phyloP scores from a whole-genome alignment of 2,888 invertebrate genomes.

The Trichogramma dendrolimi region DNA sequence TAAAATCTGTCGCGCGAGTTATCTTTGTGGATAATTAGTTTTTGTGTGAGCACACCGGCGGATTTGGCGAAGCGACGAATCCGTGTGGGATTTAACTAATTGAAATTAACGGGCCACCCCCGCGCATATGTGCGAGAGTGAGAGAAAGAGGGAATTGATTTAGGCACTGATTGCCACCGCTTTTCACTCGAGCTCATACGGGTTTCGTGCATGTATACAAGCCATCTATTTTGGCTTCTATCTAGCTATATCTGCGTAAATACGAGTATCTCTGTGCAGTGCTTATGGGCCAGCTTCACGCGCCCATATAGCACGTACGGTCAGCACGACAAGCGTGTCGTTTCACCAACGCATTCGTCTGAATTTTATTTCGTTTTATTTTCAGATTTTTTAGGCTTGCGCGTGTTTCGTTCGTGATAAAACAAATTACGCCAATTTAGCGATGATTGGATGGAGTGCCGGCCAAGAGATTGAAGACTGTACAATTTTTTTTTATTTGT shows the following conservation, averaged over 20 bases:
- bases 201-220: conserved; percentile 4
- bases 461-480: too few relatives aligned
- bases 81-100: conserved; percentile 40
- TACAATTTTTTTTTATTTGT: too few relatives aligned
- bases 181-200: conserved; percentile 15
- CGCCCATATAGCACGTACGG: too few relatives aligned
- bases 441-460: too few relatives aligned
- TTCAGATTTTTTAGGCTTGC: too few relatives aligned
- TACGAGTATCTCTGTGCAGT: background rate
- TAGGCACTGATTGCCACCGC: conserved; percentile 36
- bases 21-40: conserved; percentile 29
- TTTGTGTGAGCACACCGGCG: conserved; percentile 22
- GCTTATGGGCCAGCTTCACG: too few relatives aligned
- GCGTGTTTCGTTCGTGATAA: too few relatives aligned
- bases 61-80: conserved; percentile 21
- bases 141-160: conserved; percentile 42
- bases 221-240: conserved; percentile 11
- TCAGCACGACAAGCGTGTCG: too few relatives aligned
- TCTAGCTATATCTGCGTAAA: background rate
- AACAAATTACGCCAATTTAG: too few relatives aligned
- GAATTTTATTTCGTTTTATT: too few relatives aligned
- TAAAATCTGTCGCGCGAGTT: conserved; percentile 23
- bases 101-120: conserved; percentile 42
- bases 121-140: conserved; percentile 7
- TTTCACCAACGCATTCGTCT: too few relatives aligned